These are phyloP conservation scores for Campoletis raptor DNA, from an alignment of 2,888 invertebrate genomes.

Conservation along the genomic window DNA sequence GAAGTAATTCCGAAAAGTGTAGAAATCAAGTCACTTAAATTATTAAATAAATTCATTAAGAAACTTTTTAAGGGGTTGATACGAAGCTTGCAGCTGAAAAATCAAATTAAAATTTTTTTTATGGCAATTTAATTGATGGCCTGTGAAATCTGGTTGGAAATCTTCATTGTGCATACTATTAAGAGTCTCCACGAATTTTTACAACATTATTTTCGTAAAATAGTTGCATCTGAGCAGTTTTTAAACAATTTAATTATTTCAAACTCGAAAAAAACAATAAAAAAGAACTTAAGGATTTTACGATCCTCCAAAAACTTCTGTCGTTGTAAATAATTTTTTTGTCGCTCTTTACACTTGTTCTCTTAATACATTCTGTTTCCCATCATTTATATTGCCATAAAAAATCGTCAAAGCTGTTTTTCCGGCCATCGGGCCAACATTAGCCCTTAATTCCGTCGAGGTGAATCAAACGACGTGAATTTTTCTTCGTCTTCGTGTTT, in stretches of 20 bases:
- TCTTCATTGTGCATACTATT: neutral
- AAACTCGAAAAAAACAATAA: too few relatives aligned
- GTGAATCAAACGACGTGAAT: neutral
- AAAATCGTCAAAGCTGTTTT: neutral
- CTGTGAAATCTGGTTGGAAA: too few relatives aligned
- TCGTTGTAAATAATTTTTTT: too few relatives aligned
- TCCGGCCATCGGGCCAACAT: neutral
- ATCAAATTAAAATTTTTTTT: too few relatives aligned
- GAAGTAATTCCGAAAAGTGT: neutral
- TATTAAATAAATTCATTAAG: neutral
- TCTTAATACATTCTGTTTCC: too few relatives aligned
- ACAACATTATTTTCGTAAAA: neutral
- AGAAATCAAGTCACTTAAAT: neutral
- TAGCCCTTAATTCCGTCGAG: neutral
- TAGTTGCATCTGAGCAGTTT: neutral
- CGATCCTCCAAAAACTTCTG: too few relatives aligned
- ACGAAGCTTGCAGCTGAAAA: too few relatives aligned
- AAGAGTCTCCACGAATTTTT: neutral
- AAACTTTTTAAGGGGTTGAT: neutral
- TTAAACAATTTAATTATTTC: too few relatives aligned
- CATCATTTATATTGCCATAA: too few relatives aligned
- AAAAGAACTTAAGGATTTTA: too few relatives aligned
- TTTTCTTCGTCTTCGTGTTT: neutral
- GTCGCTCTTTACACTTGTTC: too few relatives aligned
- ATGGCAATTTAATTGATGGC: too few relatives aligned